Evolutionary conservation across 2,113 vertebrate genomes (phyloP), one percentile per base, ranked within the genome.

Genomic region (Hydropotes inermis): DNA sequence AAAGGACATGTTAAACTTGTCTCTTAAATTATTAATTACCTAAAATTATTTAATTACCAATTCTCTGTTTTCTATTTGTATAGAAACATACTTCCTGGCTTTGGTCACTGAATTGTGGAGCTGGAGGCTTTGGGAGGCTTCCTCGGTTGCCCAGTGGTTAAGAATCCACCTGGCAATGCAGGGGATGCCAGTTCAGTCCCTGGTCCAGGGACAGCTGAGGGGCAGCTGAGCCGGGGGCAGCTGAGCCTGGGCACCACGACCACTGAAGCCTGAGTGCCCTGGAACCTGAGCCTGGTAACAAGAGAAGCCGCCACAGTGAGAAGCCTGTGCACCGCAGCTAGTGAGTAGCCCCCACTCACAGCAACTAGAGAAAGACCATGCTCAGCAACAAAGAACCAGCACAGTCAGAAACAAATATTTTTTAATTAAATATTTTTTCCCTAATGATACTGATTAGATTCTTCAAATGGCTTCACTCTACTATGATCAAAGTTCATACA

Each of bases 21-120:
- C 84, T 98, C 84, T 96, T 97, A 52, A 96, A 97, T 97, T 95
- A 97, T 89, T 96, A 95, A 96, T 60, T 93, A 54, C 92, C 43
- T 84, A 90, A 97, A 98, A 87, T 96, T 30, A 97, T 84, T 96
- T 96, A 87, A 96, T 96, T 97, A 92, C 10, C 23, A 95, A 87
- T 58, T 95, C 74, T 93, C 89, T 94, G 86, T 89, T 95, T 97
- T 94, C 50, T 94, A n/a, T 58, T 30, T 74, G 27, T 94, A 55
- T 13, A 85, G 64, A 95, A 95, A 92, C 7, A 30, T 64, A 81
- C 55, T 87, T 79, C 43, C 54, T 90, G 21, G 52, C 61, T 81
- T 94, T 95, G 94, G 89, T 50, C 79, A 81, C 39, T 81, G 45
- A 92, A 84, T 76, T 93, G 79, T 94, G 47, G 95, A 70, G 70